Conservation (phyloP, 2,797 vertebrate species). For the Luscinia luscinia region DNA sequence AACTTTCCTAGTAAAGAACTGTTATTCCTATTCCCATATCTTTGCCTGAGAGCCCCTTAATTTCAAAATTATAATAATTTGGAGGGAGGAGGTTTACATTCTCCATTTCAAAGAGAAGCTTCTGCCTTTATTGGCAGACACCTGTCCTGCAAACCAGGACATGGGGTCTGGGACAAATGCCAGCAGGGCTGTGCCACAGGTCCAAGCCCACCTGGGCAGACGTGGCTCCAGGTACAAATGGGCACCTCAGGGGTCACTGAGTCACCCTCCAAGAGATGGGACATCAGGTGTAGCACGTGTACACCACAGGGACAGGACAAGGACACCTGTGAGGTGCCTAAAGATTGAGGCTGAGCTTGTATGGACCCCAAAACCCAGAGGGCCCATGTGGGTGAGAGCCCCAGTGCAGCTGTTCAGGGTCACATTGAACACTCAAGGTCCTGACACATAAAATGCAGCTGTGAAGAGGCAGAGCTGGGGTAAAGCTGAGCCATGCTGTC, state of each 20-base stretch:
- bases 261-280: neutral
- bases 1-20: too few species aligned
- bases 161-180: neutral
- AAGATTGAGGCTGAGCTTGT: neutral
- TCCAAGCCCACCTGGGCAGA: neutral
- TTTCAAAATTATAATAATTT: too few species aligned
- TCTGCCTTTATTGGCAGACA: too few species aligned
- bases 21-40: too few species aligned
- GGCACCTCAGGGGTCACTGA: neutral
- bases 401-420: neutral
- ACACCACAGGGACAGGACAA: neutral
- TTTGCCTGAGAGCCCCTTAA: too few species aligned
- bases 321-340: neutral
- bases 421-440: neutral
- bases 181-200: neutral
- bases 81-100: too few species aligned
- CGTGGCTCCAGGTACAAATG: neutral
- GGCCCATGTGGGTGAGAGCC: neutral
- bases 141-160: too few species aligned
- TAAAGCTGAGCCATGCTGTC: neutral
- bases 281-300: too few species aligned
- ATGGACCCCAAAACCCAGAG: accelerated
- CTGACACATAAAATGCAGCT: neutral
- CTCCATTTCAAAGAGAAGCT: too few species aligned
- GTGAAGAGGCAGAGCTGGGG: neutral